phyloP scores from a whole-genome alignment of 2,113 vertebrate genomes.

The Tetraodon nigroviridis region DNA sequence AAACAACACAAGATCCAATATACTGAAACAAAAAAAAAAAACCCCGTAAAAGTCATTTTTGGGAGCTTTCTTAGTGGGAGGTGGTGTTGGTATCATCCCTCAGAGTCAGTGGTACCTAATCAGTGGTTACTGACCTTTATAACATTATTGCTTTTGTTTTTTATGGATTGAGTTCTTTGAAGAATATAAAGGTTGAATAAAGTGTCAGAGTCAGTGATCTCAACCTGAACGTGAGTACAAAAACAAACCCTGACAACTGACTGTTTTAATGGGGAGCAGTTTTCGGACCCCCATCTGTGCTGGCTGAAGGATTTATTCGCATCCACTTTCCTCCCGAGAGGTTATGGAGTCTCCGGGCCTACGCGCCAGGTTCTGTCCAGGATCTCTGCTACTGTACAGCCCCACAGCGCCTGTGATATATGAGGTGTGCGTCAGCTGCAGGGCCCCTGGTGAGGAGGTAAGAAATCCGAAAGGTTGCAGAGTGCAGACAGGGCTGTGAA shows the following conservation, averaged over 20 bases:
- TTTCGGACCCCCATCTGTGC: conserved; percentile 36
- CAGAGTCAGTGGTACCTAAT: not conserved
- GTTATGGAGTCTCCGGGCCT: conserved; percentile 34
- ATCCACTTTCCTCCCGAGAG: conserved; percentile 44
- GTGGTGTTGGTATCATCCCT: conserved; percentile 1
- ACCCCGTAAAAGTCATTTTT: not conserved
- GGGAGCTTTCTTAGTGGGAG: conserved; percentile 11
- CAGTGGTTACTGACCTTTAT: too few species aligned
- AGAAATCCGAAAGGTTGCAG: too few species aligned
- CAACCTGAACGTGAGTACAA: conserved; percentile 11
- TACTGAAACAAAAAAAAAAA: too few species aligned
- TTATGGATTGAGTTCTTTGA: too few species aligned
- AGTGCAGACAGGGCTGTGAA: too few species aligned
- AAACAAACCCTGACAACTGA: conserved; percentile 35
- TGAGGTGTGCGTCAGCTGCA: not conserved
- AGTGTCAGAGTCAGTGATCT: conserved; percentile 1
- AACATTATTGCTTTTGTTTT: too few species aligned
- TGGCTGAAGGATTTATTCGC: conserved; percentile 64
- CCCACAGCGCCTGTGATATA: conserved; percentile 5
- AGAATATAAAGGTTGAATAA: too few species aligned
- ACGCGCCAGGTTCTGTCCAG: conserved; percentile 13
- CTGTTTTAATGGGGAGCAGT: conserved; percentile 41
- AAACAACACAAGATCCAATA: not conserved
- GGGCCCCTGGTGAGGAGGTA: not conserved
- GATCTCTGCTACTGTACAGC: conserved; percentile 38